Conservation (phyloP, 2,888 invertebrate genomes). For the Dicyrtoma fusca region DNA sequence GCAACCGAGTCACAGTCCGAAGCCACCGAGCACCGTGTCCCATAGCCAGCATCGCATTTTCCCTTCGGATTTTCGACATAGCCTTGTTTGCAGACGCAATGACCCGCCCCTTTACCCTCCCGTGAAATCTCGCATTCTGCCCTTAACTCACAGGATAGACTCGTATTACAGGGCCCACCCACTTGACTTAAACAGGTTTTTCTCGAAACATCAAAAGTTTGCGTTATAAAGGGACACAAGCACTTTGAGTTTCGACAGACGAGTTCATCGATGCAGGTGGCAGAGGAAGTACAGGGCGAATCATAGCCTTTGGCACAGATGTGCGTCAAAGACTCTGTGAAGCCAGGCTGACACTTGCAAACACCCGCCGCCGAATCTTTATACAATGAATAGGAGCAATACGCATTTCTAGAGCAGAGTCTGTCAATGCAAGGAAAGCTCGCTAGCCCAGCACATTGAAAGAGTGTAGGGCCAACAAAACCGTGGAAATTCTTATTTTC, state of each 20-base stretch:
- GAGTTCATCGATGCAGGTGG: constrained; percentile 13
- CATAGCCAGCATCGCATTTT: constrained; percentile 3
- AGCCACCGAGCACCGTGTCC: neutral
- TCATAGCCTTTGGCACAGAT: neutral
- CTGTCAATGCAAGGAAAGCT: constrained; percentile 17
- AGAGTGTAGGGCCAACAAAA: neutral
- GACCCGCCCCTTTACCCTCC: neutral
- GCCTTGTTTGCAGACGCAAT: constrained; percentile 15
- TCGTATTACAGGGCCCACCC: constrained; percentile 19
- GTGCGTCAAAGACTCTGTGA: neutral
- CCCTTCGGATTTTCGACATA: constrained; percentile 16
- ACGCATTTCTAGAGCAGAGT: neutral
- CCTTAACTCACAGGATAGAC: too few species aligned
- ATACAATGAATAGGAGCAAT: neutral
- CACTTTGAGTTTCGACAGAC: constrained; percentile 9
- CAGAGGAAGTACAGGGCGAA: neutral
- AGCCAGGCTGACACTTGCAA: constrained; percentile 7
- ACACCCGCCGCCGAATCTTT: neutral
- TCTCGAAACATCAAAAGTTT: neutral
- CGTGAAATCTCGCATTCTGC: too few species aligned
- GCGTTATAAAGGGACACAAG: constrained; percentile 3
- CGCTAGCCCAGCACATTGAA: constrained; percentile 21
- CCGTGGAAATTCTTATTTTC: constrained; percentile 12
- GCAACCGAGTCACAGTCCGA: constrained; percentile 26
- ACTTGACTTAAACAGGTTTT: constrained; percentile 16